A percentile compares a stretch with the other conserved stretches of the same genome.
These are phyloP conservation scores for Pagrus major DNA, from an alignment of 2,113 vertebrate genomes.

Conservation along the genomic window DNA sequence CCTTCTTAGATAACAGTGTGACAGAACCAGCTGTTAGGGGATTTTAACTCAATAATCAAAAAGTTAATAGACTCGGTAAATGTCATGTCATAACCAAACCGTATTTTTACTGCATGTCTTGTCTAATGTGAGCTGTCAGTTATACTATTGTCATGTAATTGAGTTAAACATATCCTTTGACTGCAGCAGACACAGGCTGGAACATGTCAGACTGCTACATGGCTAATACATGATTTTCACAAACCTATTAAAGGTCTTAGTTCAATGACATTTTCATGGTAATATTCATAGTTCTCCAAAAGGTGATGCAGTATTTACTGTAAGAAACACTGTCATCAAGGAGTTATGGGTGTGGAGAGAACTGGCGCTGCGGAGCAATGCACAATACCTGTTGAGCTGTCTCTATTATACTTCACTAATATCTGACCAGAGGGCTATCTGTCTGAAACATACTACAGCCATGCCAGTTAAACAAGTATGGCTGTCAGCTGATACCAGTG, in stretches of 20 bases:
- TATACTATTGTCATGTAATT: slow-evolving; percentile 38
- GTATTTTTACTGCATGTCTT: background rate
- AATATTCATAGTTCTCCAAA: slow-evolving; percentile 3
- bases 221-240: slow-evolving; percentile 43
- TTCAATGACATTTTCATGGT: slow-evolving; percentile 6
- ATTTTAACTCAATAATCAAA: slow-evolving; percentile 2
- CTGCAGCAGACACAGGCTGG: slow-evolving; percentile 9
- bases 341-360: slow-evolving; percentile 5
- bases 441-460: slow-evolving; percentile 4
- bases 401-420: slow-evolving; percentile 6
- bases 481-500: slow-evolving; percentile 40
- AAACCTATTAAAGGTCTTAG: slow-evolving; percentile 21
- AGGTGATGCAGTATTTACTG: slow-evolving; percentile 9
- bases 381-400: slow-evolving; percentile 54
- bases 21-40: background rate
- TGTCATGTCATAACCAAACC: background rate
- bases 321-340: background rate
- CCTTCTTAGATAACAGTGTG: background rate
- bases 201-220: slow-evolving; percentile 9
- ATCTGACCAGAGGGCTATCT: slow-evolving; percentile 9
- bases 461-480: slow-evolving; percentile 11
- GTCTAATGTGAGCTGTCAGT: background rate
- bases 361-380: slow-evolving; percentile 11
- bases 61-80: background rate
- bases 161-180: slow-evolving; percentile 35